Evolutionary conservation across 2,113 vertebrate species (phyloP).

Genomic region (Pelvicachromis taeniatus): DNA sequence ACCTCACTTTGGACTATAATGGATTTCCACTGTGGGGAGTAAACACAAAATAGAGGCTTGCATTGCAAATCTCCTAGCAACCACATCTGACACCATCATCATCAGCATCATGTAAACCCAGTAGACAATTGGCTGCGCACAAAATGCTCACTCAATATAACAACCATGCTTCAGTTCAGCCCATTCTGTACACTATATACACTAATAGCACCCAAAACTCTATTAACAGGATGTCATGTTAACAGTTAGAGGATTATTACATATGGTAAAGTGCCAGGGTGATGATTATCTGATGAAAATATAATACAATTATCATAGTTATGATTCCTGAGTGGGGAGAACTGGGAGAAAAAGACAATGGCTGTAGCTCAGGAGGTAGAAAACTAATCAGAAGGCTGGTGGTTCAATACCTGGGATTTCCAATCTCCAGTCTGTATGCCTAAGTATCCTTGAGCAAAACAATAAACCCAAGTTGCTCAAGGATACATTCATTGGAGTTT

Average conservation of each 20-base stretch:
- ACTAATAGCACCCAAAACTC: not conserved
- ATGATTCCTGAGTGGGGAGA: not conserved
- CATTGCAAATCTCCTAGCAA: conserved; percentile 1
- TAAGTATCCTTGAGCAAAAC: not conserved
- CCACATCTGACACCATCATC: not conserved
- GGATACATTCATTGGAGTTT: not conserved
- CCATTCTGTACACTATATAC: not conserved
- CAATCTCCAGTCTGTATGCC: not conserved
- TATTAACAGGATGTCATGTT: not conserved
- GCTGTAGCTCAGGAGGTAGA: not conserved
- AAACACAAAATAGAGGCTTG: not conserved
- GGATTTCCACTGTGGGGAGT: not conserved
- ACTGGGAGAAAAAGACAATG: not conserved
- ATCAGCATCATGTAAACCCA: not conserved
- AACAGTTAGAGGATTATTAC: not conserved
- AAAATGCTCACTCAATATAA: not conserved
- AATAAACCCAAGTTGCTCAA: not conserved
- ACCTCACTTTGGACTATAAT: conserved; percentile 1
- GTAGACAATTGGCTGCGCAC: not conserved
- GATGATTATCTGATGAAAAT: not conserved
- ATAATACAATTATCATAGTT: not conserved
- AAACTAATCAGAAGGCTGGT: not conserved
- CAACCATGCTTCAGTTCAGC: not conserved
- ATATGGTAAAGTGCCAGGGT: not conserved
- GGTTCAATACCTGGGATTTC: not conserved